Evolutionary conservation across 2,797 vertebrate genomes (phyloP).

Genomic region (Leucoraja ocellata): DNA sequence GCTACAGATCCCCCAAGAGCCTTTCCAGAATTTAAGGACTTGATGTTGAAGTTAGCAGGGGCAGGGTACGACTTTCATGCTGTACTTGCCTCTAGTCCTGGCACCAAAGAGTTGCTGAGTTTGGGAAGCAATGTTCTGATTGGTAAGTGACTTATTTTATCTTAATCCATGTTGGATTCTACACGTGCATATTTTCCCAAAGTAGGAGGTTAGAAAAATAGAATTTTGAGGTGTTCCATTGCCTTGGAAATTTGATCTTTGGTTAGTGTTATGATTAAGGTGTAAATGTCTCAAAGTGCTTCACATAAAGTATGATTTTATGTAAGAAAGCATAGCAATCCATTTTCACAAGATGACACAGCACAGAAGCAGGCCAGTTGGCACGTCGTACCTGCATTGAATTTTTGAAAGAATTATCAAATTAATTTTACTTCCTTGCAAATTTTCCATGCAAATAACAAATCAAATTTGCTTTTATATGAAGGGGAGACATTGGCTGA

Average conservation of each 20-base stretch:
- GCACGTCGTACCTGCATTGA: neutral
- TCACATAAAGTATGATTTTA: neutral
- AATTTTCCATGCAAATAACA: neutral
- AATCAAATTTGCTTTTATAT: neutral
- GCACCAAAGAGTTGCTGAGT: constrained; percentile 57
- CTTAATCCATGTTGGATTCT: too few relatives aligned
- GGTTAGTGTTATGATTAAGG: neutral
- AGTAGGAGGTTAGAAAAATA: constrained; percentile 41
- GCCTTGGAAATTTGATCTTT: neutral
- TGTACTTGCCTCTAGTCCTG: constrained; percentile 56
- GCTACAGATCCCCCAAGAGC: constrained; percentile 56
- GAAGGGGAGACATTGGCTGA: neutral
- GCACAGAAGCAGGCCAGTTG: neutral
- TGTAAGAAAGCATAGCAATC: neutral
- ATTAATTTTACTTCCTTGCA: neutral
- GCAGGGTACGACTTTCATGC: constrained; percentile 49
- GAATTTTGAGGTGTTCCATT: neutral
- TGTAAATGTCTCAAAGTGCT: neutral
- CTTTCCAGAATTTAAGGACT: constrained; percentile 54
- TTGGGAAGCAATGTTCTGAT: constrained; percentile 58
- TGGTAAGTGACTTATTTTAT: constrained; percentile 55
- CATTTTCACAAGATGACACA: neutral
- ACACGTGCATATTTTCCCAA: neutral
- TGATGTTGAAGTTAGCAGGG: constrained; percentile 50
- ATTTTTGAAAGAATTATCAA: neutral